Evolutionary conservation across 2,113 vertebrate species (phyloP), one percentile per base, ranked within the genome.

Genomic region (Smithornis capensis): DNA sequence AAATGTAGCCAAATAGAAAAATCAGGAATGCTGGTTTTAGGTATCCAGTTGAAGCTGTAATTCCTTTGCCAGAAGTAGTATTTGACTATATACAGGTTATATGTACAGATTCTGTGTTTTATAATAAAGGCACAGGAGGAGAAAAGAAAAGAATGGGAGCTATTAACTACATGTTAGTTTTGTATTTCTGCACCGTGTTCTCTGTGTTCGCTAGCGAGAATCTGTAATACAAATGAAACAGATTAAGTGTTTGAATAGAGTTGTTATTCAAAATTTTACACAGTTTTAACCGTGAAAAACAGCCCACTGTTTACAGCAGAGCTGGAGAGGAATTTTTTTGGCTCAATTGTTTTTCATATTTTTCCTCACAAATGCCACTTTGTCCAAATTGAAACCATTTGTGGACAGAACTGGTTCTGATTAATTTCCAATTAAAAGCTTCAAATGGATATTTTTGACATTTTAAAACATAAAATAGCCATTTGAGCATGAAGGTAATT

Each of bases 161-260:
- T 78, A 27, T 92, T 93, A 90, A 74, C 71, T 40, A 2, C 4
- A 1, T 74, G 59, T 53, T 93, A 60, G 50, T 81, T 95, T 80
- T 80, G 63, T 92, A n/a, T 70, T 86, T 79, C 90, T 92, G 79
- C 79, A 59, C 56, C 38, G 7, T 56, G 47, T 83, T 67, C 92
- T 90, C 68, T 71, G 56, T 62, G 62, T 78, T 95, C 76, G 14
- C 83, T 53, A 87, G 60, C 6, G 3, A 94, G 68, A 49, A 45
- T 77, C 76, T 74, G 60, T 50, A 88, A 87, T 53, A 92, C 76
- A 83, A 97, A 86, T 87, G 80, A 92, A 93, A 92, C 38, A 80
- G 83, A 83, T 83, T 83, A 95, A 59, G 83, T 93, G 15, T 92
- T 83, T 80, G 60, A 92, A 89, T 70, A 62, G 76, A 75, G 52